Evolutionary conservation across 2,888 invertebrate genomes (phyloP).

Genomic region (Conistra vaccinii): DNA sequence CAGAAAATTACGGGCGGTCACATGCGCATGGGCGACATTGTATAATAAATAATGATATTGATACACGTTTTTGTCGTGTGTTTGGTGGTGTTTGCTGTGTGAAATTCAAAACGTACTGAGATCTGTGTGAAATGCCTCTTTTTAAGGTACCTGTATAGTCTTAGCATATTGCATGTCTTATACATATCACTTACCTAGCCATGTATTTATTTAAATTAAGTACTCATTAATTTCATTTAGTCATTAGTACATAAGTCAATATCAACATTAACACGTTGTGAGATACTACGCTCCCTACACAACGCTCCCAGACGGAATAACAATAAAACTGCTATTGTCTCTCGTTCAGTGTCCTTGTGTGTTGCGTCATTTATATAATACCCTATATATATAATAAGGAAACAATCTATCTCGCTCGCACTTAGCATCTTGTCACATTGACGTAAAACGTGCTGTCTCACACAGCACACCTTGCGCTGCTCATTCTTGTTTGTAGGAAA

Average conservation of each 20-base stretch:
- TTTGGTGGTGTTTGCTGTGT: neutral
- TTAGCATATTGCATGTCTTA: neutral
- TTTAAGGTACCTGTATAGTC: neutral
- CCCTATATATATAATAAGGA: neutral
- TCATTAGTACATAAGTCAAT: neutral
- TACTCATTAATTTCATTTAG: neutral
- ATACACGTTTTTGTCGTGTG: neutral
- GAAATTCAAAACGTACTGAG: neutral
- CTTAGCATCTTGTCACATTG: no score
- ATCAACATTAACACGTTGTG: neutral
- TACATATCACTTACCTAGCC: constrained; percentile 9
- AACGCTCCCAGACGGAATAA: no score
- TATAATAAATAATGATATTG: neutral
- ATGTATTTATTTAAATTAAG: neutral
- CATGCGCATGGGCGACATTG: no score
- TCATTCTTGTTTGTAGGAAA: neutral
- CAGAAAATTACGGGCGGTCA: no score
- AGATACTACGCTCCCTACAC: neutral
- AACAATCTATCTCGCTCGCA: neutral
- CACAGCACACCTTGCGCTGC: neutral
- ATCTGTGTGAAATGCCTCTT: neutral
- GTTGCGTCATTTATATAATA: neutral
- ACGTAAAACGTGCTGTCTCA: neutral
- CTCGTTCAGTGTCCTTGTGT: neutral
- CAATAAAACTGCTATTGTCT: neutral